Evolutionary conservation across 64 coral and sea anemone species (phyloP), one percentile per base, ranked within the genome.

Genomic region (Trachythela sp.): DNA sequence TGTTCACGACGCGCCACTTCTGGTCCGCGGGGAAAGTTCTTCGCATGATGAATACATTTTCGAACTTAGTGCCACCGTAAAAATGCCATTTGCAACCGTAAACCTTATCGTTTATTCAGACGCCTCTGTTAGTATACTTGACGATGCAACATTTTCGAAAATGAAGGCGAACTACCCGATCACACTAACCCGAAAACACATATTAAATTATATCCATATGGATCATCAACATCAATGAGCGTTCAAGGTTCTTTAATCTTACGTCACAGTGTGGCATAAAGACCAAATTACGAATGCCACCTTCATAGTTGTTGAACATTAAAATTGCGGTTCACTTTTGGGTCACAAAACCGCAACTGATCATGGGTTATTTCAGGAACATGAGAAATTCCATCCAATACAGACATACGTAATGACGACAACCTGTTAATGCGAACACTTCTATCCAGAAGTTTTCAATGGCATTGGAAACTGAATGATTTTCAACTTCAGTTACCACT

Each of bases 381-480:
- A 64, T 64, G 56, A 64, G 56, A 64, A 10, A n/a, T 64, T 64
- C 22, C 17, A 18, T 5, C 56, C 56, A 26, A 27, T 64, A 20
- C 56, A 64, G 56, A 64, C 18, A 22, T 64, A 18, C 22, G 13
- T 27, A 18, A 64, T 6, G 26, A 0, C 6, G 56, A 6, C 17
- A 64, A 64, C 17, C 6, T 20, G 5, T 18, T 18, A 8, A 7
- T 18, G 6, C 56, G 22, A 64, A 26, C 56, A 20, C 22, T 64
- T 10, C 17, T 91, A 91, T 38, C 83, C 89, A 15, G 36, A 27
- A 8, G 83, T 86, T 48, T 91, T 86, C 68, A 34, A 85, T 26
- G 89, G 89, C 2, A 64, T 86, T 60, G 83, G 83, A 41, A 86
- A 34, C 83, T 90, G 18, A 85, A 85, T 22, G 89, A 59, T 85